phyloP scores from a whole-genome alignment of 2,113 vertebrate genomes.

The Syngnathus floridae region DNA sequence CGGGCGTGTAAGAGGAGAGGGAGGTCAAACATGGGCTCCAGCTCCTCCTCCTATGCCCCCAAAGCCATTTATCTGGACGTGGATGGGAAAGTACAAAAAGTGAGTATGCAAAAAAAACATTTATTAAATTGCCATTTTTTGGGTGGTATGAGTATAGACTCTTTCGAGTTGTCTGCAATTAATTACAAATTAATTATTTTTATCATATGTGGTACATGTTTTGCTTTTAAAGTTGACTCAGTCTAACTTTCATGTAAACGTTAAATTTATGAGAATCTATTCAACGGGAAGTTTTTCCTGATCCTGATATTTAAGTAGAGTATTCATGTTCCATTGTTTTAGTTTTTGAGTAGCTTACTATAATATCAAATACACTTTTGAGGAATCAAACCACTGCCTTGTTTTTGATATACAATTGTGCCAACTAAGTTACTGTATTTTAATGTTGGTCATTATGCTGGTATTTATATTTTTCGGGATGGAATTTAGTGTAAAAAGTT shows the following conservation, averaged over 20 bases:
- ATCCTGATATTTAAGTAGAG: no score
- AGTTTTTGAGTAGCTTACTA: no score
- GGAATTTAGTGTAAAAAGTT: neutral
- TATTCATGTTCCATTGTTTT: no score
- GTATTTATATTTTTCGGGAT: neutral
- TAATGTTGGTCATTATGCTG: no score
- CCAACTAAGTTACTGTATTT: neutral
- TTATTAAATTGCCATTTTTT: neutral
- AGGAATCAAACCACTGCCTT: no score
- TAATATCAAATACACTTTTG: no score
- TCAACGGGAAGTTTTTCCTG: no score
- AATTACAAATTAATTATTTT: neutral
- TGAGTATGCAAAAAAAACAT: constrained; percentile 22
- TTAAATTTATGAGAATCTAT: neutral
- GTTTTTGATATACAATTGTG: neutral
- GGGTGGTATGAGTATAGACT: no score
- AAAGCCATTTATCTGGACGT: constrained; percentile 72
- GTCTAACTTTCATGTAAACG: neutral
- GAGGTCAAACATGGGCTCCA: constrained; percentile 68
- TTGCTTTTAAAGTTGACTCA: neutral
- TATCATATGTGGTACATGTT: neutral
- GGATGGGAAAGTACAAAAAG: constrained; percentile 73
- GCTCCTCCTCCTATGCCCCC: constrained; percentile 68
- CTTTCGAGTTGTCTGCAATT: no score
- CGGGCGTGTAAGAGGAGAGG: constrained; percentile 30